Conservation (phyloP, 2,888 invertebrate species). For the Hirtodrosophila cameraria region DNA sequence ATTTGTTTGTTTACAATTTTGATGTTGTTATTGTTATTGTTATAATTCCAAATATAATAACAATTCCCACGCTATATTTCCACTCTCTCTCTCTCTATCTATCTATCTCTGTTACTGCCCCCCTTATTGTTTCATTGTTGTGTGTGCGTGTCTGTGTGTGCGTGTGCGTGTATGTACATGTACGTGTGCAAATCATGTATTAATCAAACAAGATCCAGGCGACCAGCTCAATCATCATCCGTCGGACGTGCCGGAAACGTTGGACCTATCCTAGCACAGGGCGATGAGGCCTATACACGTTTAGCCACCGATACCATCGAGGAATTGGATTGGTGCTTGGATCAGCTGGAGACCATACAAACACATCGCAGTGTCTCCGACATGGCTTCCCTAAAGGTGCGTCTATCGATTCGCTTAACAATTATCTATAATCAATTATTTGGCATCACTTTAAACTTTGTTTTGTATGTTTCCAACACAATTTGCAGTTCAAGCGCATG, state of each 20-base stretch:
- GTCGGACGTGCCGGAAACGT: slow-evolving; percentile 74
- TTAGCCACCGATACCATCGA: slow-evolving; percentile 98
- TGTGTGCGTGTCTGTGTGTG: slow-evolving; percentile 40
- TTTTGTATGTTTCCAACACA: neutral
- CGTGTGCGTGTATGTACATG: slow-evolving; percentile 42
- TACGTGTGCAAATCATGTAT: slow-evolving; percentile 76
- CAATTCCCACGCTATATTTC: slow-evolving; percentile 9
- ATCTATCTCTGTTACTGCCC: slow-evolving; percentile 9
- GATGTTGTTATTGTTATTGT: slow-evolving; percentile 23
- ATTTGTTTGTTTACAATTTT: slow-evolving; percentile 28
- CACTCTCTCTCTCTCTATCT: slow-evolving; percentile 13
- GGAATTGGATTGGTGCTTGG: slow-evolving; percentile 99
- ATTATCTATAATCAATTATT: neutral
- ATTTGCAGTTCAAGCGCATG: slow-evolving; percentile 98
- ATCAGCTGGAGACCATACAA: slow-evolving; percentile 99
- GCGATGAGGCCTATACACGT: slow-evolving; percentile 95
- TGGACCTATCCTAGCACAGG: slow-evolving; percentile 84
- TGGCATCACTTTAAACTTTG: neutral
- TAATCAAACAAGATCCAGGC: slow-evolving; percentile 84
- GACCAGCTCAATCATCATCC: slow-evolving; percentile 83
- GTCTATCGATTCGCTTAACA: slow-evolving; percentile 23
- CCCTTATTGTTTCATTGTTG: slow-evolving; percentile 12
- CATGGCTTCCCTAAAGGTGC: slow-evolving; percentile 99
- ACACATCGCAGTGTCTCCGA: slow-evolving; percentile 99
- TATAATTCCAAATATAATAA: slow-evolving; percentile 6